Evolutionary conservation across 2,888 invertebrate genomes (phyloP).

Genomic region (Ichneumoninae sp.): DNA sequence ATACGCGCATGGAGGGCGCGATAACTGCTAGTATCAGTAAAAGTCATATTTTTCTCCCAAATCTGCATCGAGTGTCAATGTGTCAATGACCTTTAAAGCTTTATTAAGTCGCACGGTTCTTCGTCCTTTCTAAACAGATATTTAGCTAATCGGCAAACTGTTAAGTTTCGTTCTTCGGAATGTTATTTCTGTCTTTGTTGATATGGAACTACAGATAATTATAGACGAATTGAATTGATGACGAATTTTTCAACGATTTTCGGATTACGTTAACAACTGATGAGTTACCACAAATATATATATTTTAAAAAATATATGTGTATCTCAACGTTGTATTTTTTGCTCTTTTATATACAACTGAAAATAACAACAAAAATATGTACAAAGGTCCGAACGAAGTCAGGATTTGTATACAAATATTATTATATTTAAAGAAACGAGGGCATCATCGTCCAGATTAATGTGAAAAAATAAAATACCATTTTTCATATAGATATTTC

Average conservation of each 20-base stretch:
- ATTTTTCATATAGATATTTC: constrained; percentile 52
- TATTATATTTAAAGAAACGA: constrained; percentile 44
- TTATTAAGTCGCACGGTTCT: background rate
- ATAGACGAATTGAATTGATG: constrained; percentile 69
- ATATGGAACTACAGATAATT: constrained; percentile 69
- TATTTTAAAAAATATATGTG: background rate
- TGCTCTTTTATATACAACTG: constrained; percentile 19
- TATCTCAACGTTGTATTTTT: constrained; percentile 15
- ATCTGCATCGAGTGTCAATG: too few relatives aligned
- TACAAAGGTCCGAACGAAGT: constrained; percentile 50
- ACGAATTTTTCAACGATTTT: background rate
- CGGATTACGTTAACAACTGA: background rate
- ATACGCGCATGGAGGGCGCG: too few relatives aligned
- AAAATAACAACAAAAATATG: constrained; percentile 48
- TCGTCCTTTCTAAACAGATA: background rate
- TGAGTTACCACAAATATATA: background rate
- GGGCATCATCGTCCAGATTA: constrained; percentile 18
- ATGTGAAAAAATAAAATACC: constrained; percentile 27
- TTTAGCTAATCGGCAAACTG: constrained; percentile 68
- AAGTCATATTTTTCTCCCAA: constrained; percentile 55
- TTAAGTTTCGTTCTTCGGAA: constrained; percentile 72
- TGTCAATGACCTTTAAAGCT: background rate
- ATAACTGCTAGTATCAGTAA: background rate
- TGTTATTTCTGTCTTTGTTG: constrained; percentile 64
- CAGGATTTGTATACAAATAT: constrained; percentile 66